Percentiles rank a stretch among this genome's conserved stretches.
Conservation (phyloP, 2,113 vertebrate genomes). For the Danionella cerebrum region DNA sequence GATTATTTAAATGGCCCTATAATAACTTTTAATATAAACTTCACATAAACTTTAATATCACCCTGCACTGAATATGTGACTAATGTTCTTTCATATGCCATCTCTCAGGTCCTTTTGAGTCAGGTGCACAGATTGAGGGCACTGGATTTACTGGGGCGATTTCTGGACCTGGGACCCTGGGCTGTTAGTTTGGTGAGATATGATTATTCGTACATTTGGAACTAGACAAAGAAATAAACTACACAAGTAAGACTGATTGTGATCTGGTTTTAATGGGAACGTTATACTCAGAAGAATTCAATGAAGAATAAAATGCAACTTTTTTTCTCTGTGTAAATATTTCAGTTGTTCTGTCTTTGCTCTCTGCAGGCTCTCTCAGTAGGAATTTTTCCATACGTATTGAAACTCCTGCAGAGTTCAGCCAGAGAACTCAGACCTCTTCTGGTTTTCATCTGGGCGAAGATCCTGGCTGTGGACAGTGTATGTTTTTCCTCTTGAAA, state of each 20-base stretch:
- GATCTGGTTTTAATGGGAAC: neutral
- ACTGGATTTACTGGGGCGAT: slow-evolving; percentile 85
- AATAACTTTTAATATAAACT: no score
- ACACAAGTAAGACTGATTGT: no score
- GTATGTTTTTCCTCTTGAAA: slow-evolving; percentile 64
- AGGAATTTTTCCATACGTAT: slow-evolving; percentile 93
- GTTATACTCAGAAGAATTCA: neutral
- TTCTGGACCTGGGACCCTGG: slow-evolving; percentile 96
- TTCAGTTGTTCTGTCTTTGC: neutral
- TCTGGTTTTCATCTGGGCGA: slow-evolving; percentile 98
- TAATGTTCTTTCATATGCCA: slow-evolving; percentile 9
- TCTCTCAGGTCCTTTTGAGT: slow-evolving; percentile 88
- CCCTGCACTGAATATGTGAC: neutral
- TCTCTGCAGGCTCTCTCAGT: slow-evolving; percentile 82
- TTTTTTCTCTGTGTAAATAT: slow-evolving; percentile 49
- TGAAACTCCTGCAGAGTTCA: slow-evolving; percentile 96
- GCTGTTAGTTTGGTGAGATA: slow-evolving; percentile 85
- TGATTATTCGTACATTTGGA: neutral
- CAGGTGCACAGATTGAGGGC: slow-evolving; percentile 93
- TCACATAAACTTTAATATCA: no score
- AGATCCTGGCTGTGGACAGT: slow-evolving; percentile 96
- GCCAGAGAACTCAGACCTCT: slow-evolving; percentile 89
- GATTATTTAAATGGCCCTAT: no score
- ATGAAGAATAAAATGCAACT: neutral
- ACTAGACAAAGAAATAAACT: no score